A percentile compares a stretch with the other conserved stretches of the same genome.
phyloP scores from a whole-genome alignment of 2,797 vertebrate species.

The Myiothlypis coronata region DNA sequence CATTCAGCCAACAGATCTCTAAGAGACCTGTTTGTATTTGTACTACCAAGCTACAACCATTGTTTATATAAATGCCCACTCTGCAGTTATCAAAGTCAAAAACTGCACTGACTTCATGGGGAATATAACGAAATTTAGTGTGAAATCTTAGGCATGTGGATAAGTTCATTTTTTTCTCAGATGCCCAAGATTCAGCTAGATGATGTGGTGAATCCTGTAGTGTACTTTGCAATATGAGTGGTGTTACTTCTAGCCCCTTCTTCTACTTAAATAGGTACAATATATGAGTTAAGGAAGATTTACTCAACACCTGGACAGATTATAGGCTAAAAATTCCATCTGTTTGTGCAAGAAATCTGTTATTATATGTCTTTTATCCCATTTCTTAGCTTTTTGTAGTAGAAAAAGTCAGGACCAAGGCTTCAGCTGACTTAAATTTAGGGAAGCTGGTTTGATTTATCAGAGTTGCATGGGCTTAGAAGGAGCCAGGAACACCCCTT shows the following conservation, averaged over 20 bases:
- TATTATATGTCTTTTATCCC: neutral
- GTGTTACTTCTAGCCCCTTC: neutral
- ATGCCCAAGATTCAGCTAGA: neutral
- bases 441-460: neutral
- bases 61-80: neutral
- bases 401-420: neutral
- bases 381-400: neutral
- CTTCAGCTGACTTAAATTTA: neutral
- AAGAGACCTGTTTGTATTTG: neutral
- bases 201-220: neutral
- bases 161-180: neutral
- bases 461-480: neutral
- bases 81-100: neutral
- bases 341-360: neutral
- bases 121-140: neutral
- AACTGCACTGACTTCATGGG: neutral
- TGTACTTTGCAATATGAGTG: neutral
- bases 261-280: neutral
- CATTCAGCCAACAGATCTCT: neutral
- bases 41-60: neutral
- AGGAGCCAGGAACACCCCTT: neutral
- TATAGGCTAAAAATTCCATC: neutral
- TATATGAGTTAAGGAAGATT: neutral
- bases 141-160: neutral
- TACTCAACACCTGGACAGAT: neutral